Evolutionary conservation across 2,113 vertebrate species (phyloP).

Genomic region (Polyodon spathula): DNA sequence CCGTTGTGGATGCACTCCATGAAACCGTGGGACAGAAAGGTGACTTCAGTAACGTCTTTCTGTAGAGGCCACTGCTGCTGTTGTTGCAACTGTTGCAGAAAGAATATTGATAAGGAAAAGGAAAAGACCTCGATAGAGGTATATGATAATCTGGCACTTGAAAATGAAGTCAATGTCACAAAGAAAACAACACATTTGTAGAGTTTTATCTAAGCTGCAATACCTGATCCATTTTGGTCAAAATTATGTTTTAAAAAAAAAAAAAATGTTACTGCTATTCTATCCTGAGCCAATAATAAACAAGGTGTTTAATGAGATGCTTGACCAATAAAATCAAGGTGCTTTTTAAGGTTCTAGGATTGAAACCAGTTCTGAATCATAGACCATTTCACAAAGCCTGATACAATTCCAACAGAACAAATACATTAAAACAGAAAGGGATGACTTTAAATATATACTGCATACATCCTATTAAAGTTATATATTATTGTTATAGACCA

Average conservation of each 20-base stretch:
- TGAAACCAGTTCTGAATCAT: too few relatives aligned
- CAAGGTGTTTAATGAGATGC: too few relatives aligned
- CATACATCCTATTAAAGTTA: too few relatives aligned
- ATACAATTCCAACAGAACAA: too few relatives aligned
- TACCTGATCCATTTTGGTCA: too few relatives aligned
- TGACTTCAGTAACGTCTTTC: constrained; percentile 39
- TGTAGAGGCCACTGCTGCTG: constrained; percentile 64
- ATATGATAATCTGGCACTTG: constrained; percentile 63
- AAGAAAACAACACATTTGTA: constrained; percentile 27
- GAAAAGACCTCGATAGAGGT: constrained; percentile 49
- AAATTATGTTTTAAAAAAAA: background rate
- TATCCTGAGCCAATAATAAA: too few relatives aligned
- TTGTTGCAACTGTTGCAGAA: constrained; percentile 54
- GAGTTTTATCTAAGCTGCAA: background rate
- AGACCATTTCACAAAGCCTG: too few relatives aligned
- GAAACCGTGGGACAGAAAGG: constrained; percentile 67
- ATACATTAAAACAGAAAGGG: too few relatives aligned
- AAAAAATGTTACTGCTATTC: background rate
- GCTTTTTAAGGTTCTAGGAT: too few relatives aligned
- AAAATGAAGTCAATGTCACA: constrained; percentile 15
- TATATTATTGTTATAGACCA: too few relatives aligned
- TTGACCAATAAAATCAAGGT: too few relatives aligned
- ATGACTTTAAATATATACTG: too few relatives aligned
- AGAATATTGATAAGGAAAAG: constrained; percentile 23
- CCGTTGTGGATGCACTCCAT: constrained; percentile 78